phyloP scores from a whole-genome alignment of 2,113 vertebrate genomes.

The Hippoglossus stenolepis region DNA sequence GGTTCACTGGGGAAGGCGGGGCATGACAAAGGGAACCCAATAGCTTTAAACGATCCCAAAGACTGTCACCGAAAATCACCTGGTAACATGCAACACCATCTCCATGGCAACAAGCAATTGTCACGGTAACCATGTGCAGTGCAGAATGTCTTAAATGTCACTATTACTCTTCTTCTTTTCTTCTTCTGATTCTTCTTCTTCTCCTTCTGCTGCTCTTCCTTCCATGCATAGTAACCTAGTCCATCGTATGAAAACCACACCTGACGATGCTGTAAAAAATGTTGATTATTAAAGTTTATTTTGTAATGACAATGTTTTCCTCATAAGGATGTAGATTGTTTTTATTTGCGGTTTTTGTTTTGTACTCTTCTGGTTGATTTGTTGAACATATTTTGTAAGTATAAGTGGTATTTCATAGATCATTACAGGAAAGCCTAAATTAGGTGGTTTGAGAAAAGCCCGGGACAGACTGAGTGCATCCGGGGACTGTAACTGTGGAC shows the following conservation, averaged over 20 bases:
- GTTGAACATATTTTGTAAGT: constrained; percentile 80
- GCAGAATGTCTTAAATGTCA: constrained; percentile 79
- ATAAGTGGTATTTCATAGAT: constrained; percentile 80
- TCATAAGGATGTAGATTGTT: constrained; percentile 66
- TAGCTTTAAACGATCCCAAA: constrained; percentile 79
- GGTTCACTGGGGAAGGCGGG: constrained; percentile 21
- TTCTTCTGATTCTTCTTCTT: constrained; percentile 41
- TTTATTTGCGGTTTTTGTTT: constrained; percentile 72
- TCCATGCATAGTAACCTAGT: constrained; percentile 71
- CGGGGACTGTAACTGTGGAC: constrained; percentile 39
- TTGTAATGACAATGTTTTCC: constrained; percentile 77
- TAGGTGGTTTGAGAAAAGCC: constrained; percentile 67
- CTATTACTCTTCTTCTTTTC: constrained; percentile 58
- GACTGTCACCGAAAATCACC: constrained; percentile 71
- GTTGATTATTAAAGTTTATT: constrained; percentile 79
- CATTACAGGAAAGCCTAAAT: constrained; percentile 77
- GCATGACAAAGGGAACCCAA: constrained; percentile 37
- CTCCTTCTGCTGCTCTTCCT: constrained; percentile 59
- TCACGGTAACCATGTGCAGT: constrained; percentile 74
- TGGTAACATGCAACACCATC: constrained; percentile 67
- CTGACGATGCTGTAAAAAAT: constrained; percentile 77
- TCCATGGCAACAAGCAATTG: constrained; percentile 63
- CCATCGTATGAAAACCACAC: constrained; percentile 59
- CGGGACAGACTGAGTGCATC: constrained; percentile 53
- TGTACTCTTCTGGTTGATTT: constrained; percentile 73